Base-by-base conservation (phyloP, 2,113 vertebrate genomes). In the Sinocyclocheilus maitianheensis region DNA sequence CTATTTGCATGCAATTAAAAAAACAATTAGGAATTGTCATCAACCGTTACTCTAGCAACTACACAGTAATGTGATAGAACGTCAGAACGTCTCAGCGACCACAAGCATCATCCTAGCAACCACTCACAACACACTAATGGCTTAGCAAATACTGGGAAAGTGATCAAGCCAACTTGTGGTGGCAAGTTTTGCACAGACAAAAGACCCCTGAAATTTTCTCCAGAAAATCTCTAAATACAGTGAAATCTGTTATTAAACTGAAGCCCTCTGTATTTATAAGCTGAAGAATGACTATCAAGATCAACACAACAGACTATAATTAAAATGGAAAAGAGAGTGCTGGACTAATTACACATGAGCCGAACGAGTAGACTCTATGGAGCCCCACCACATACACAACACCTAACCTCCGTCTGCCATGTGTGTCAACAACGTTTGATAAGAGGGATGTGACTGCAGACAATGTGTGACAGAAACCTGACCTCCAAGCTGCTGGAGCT, bases 401-500 rank as follows among this genome's bases (percentile, higher is more conserved):
- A 74, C 74, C 26, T 75, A 51, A 22, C 37, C 75, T 84, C 43
- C 37, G 37, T 74, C 37, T 51, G 60, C 26, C 40, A 55, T 48
- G 75, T 48, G 20, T 60, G 34, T 84, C 63, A 60, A 53, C 51
- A 74, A 43, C 26, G 2, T 22, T 67, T 51, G 71, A 71, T 30
- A 77, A 74, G 62, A 72, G n/a, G 62, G 43, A 43, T 67, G 78
- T 78, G 69, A 37, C 63, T 58, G 58, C n/a, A 77, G 18, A 48
- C 60, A 58, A 71, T 69, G 40, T 74, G 76, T 74, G 72, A 55
- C 11, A 60, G 62, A 76, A 58, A 40, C 53, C 24, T 51, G 48
- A 26, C 34, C 77, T 63, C 55, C 55, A 43, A 60, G 48, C 53
- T 46, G 40, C 67, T 67, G 67, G 30, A 40, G 48, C 72, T 40